Conservation (phyloP, 1,140 invertebrate genomes). For the Pararge aegeria region DNA sequence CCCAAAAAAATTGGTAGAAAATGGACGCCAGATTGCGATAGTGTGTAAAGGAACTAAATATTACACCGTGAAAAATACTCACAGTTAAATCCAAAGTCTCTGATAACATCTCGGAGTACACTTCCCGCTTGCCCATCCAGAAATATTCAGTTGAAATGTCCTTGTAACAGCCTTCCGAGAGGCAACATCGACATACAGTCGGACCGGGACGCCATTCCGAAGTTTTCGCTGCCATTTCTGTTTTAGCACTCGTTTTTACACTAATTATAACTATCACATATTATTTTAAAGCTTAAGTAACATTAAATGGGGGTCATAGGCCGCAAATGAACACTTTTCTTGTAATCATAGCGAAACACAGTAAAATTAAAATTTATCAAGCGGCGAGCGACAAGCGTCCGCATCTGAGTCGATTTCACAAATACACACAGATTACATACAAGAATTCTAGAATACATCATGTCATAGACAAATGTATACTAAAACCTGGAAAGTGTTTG, state of each 20-base stretch:
- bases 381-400: background rate
- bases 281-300: conserved; percentile 22
- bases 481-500: too few relatives aligned
- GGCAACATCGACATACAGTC: conserved; percentile 67
- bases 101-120: conserved; percentile 65
- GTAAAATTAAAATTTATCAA: background rate
- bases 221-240: conserved; percentile 57
- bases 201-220: conserved; percentile 65
- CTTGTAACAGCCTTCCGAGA: conserved; percentile 68
- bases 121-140: conserved; percentile 72
- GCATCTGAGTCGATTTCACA: conserved; percentile 7
- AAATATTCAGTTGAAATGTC: conserved; percentile 75
- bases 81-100: conserved; percentile 58
- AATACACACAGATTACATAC: too few relatives aligned
- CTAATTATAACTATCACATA: conserved; percentile 51
- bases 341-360: conserved; percentile 10
- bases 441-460: too few relatives aligned
- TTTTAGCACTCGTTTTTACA: conserved; percentile 44
- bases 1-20: conserved; percentile 26
- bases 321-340: conserved; percentile 10
- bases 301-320: conserved; percentile 6
- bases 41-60: conserved; percentile 7
- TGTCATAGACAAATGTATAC: too few relatives aligned
- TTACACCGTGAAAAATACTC: conserved; percentile 37
- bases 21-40: conserved; percentile 29